Base-by-base conservation (phyloP, 2,888 invertebrate species). In the Leptura quadrifasciata region DNA sequence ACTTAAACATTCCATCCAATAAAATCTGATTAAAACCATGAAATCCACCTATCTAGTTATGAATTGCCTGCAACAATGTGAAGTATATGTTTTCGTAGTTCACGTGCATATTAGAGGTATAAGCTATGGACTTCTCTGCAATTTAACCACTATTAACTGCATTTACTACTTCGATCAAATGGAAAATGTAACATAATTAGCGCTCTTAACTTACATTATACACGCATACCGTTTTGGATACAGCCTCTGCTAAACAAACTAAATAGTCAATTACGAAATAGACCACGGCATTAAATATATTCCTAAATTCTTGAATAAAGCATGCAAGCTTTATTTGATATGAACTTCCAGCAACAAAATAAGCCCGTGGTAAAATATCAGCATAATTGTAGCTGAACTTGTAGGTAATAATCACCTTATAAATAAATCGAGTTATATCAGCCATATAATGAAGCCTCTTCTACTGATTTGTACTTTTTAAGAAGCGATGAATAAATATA, bases 121-220 rank as follows among this genome's bases (percentile, higher is more conserved):
- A 76, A 27, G 54, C 52, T 21, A 68, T 72, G 67, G 72, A 68
- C 64, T 67, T 64, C 69, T 74, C 69, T 72, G 71, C 74, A 75
- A 77, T 77, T 77, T 75, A 77, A 69, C 68, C 72, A 68, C 74
- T 55, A 75, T 77, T 75, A 74, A 68, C 63, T 69, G 72, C 63
- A 63, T 77, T n/a, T 72, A 77, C 64, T 52, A 64, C 64, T 58
- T 72, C 77, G 74, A 77, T 77, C 72, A 75, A 77, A 77, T 74
- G 72, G 68, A 74, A 77, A 77, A 74, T 72, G 74, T 58, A 39
- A 70, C 27, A 58, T 70, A 69, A 75, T 75, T 65, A 64, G 31
- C 5, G 31, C 54, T n/a, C 54, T 20, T 52, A 6, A 12, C n/a
- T 17, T 27, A 67, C 55, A 18, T 47, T 39, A 47, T 47, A 6